Percentiles rank a stretch among this genome's conserved stretches.
Evolutionary conservation across 2,888 invertebrate species (phyloP).

Genomic region (Cepaea hortensis): DNA sequence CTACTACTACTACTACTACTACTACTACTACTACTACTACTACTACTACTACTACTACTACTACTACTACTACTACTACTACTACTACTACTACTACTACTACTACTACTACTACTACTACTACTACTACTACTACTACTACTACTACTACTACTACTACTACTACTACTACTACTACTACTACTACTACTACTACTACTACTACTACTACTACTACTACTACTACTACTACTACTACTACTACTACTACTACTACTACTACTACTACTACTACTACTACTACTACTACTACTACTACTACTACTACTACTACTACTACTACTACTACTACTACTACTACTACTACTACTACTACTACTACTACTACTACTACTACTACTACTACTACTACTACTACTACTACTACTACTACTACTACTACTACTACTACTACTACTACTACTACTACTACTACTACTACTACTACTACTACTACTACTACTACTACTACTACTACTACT

Average conservation of each 20-base stretch:
- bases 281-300: neutral
- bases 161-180: neutral
- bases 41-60: neutral
- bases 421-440: constrained; percentile 1
- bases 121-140: neutral
- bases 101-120: neutral
- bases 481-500: neutral
- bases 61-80: neutral
- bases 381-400: constrained; percentile 1
- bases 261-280: neutral
- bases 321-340: neutral
- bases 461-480: constrained; percentile 1
- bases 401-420: neutral
- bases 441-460: neutral
- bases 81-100: neutral
- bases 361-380: neutral
- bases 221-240: neutral
- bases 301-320: neutral
- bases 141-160: neutral
- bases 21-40: neutral
- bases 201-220: neutral
- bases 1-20: neutral
- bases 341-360: constrained; percentile 4
- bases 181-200: neutral
- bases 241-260: neutral